Conservation (phyloP, 2,888 invertebrate species). For the Nemotelus nigrinus region DNA sequence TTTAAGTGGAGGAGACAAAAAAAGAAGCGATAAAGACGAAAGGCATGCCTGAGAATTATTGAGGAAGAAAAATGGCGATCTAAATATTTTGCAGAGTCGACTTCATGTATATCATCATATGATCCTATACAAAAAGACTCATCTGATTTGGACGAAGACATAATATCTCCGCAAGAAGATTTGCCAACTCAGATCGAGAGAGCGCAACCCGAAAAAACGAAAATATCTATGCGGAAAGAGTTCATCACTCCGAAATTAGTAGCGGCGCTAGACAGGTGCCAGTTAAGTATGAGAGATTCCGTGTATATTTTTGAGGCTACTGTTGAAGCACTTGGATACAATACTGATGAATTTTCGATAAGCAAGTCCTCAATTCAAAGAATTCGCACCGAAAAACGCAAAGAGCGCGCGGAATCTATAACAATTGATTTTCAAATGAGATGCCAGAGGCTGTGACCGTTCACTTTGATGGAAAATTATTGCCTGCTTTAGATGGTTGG, state of each 20-base stretch:
- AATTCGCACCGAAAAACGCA: slow-evolving; percentile 55
- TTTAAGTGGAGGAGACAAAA: too few relatives aligned
- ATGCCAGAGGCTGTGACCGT: slow-evolving; percentile 56
- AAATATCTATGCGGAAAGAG: slow-evolving; percentile 10
- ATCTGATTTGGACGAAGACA: too few relatives aligned
- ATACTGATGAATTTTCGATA: slow-evolving; percentile 55
- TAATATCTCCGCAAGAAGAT: too few relatives aligned
- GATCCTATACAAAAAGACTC: too few relatives aligned
- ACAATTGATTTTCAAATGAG: slow-evolving; percentile 56
- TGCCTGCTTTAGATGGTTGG: slow-evolving; percentile 14
- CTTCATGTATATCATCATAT: too few relatives aligned
- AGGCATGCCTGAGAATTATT: too few relatives aligned
- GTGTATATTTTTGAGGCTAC: slow-evolving; percentile 54
- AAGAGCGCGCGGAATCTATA: slow-evolving; percentile 53
- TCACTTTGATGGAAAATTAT: slow-evolving; percentile 58
- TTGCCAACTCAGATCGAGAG: too few relatives aligned
- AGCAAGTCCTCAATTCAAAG: slow-evolving; percentile 43
- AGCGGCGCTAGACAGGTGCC: slow-evolving; percentile 50
- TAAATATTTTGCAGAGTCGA: too few relatives aligned
- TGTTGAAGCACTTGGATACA: slow-evolving; percentile 53
- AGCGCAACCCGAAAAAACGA: not conserved
- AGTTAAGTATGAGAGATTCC: slow-evolving; percentile 51
- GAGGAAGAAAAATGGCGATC: too few relatives aligned
- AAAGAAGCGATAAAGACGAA: too few relatives aligned
- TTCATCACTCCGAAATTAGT: slow-evolving; percentile 35